Percentiles rank a stretch among this genome's conserved stretches.
Conservation (phyloP, 2,113 vertebrate species). For the Heptranchias perlo region DNA sequence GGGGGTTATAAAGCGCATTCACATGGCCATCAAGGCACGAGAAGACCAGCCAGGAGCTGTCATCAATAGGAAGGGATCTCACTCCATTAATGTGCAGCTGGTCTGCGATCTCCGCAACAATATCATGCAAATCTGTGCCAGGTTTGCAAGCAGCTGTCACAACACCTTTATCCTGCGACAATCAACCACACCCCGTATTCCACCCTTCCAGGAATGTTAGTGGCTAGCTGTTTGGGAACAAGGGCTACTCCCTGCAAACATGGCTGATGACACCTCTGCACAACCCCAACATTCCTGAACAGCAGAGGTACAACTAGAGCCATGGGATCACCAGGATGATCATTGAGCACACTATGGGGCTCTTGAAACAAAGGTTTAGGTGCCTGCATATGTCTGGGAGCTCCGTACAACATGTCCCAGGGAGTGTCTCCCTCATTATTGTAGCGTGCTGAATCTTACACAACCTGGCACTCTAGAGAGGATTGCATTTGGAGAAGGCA, state of each 20-base stretch:
- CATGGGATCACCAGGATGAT: background rate
- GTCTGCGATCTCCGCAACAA: background rate
- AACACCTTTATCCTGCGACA: background rate
- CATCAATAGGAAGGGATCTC: background rate
- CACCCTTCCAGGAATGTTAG: background rate
- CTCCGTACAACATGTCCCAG: too few relatives aligned
- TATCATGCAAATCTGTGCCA: background rate
- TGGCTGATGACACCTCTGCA: background rate
- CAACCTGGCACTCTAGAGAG: background rate
- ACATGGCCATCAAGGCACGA: background rate
- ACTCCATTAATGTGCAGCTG: background rate
- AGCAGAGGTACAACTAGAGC: background rate
- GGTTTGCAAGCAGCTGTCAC: background rate
- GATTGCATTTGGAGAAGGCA: background rate
- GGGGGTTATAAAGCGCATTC: background rate
- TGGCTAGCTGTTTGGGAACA: too few relatives aligned
- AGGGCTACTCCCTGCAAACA: background rate
- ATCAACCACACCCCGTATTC: background rate
- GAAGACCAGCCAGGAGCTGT: background rate
- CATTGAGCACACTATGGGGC: background rate
- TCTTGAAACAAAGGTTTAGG: background rate
- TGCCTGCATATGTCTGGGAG: background rate
- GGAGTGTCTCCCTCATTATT: background rate
- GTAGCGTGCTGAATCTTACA: background rate
- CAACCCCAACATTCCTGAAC: background rate